Evolutionary conservation across 2,797 vertebrate genomes (phyloP).

Genomic region (Tokudaia tokunoshimensis): DNA sequence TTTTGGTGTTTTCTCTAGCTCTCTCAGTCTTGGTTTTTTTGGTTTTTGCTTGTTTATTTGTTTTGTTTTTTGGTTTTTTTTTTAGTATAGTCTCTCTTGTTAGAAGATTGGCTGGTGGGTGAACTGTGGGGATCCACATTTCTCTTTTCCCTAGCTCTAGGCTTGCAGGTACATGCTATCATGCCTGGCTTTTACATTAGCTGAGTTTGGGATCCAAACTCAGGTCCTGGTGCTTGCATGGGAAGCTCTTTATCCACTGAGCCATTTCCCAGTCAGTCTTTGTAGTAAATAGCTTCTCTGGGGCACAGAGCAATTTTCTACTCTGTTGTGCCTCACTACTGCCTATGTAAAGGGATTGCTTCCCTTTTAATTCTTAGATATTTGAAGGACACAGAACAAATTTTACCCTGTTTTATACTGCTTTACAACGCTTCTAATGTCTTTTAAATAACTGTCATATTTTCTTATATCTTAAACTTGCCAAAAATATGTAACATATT

Average conservation of each 20-base stretch:
- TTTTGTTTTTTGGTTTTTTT: background rate
- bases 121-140: background rate
- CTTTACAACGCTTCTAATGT: conserved; percentile 31
- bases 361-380: background rate
- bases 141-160: background rate
- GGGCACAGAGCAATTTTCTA: background rate
- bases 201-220: background rate
- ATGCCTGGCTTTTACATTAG: background rate
- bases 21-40: too few species aligned
- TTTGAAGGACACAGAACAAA: background rate
- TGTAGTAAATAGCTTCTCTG: background rate
- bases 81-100: background rate
- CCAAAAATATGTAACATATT: background rate
- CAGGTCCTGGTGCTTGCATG: background rate
- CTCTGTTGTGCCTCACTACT: background rate
- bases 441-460: background rate
- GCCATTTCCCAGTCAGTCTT: background rate
- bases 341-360: background rate
- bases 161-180: background rate
- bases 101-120: background rate
- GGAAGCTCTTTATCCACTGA: background rate
- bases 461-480: conserved; percentile 43
- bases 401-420: background rate
- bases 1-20: background rate
- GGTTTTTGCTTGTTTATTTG: too few species aligned